Evolutionary conservation across 2,888 invertebrate genomes (phyloP), one percentile per base, ranked within the genome.

Genomic region (Aricia artaxerxes): DNA sequence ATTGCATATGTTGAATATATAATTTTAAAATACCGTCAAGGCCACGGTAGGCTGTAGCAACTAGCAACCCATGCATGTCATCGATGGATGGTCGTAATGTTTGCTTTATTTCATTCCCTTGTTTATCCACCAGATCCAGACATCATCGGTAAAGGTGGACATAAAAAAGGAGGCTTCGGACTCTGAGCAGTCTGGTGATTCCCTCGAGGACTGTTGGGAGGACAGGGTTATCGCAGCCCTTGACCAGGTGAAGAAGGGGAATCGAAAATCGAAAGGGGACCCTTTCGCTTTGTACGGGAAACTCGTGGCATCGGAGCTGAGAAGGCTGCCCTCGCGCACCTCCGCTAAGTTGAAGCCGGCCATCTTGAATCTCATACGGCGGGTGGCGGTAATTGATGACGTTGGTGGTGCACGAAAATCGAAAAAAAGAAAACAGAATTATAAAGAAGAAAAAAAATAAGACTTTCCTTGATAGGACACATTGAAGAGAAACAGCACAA

Each of bases 251-350:
- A 13, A 40, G n/a, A 4, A 24, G 49, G 35, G 57, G 31, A 76
- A 31, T 7, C 24, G 7, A 5, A n/a, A 24, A 24, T n/a, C 2
- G 61, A n/a, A 61, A 9, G 35, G 35, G 5, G 76, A 76, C 53
- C 4, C 4, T 2, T 76, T 53, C 53, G 76, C 35, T 4, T 53
- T 11, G n/a, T 76, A 53, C 11, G 76, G 76, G 9, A 76, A 53
- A 31, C 53, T 53, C 76, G 76, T 76, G 57, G 76, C 76, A 11
- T 31, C 76, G 3, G 76, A 24, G 13, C 9, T 76, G 57, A 76
- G 76, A 16, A 76, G 31, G 9, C 6, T 76, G 35, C 76, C 53
- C 6, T 9, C 57, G 31, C 57, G 7, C 53, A 24, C 53, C 31
- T 53, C 76, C 11, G 11, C 24, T 13, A 49, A 31, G 31, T 11